Conservation (phyloP, 23 tunicate species). For the Styela plicata region DNA sequence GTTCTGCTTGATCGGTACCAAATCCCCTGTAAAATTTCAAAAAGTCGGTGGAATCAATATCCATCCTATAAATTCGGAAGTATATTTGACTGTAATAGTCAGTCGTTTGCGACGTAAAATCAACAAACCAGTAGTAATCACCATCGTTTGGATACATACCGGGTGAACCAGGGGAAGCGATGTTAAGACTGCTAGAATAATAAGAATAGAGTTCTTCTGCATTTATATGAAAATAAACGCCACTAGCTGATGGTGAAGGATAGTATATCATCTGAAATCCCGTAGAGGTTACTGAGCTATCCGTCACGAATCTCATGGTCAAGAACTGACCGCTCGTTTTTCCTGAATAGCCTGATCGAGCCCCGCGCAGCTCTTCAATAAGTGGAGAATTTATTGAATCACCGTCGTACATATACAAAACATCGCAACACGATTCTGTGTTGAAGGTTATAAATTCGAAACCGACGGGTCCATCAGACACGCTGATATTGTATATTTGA, state of each 20-base stretch:
- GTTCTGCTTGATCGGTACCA: neutral
- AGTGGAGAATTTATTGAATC: neutral
- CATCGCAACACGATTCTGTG: constrained; percentile 25
- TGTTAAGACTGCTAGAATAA: neutral
- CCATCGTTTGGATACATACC: neutral
- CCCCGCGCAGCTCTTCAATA: neutral
- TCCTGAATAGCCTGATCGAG: neutral
- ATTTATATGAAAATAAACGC: neutral
- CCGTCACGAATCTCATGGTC: constrained; percentile 3
- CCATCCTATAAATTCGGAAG: neutral
- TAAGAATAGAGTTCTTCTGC: neutral
- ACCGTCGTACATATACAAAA: constrained; percentile 15
- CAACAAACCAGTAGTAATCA: constrained; percentile 18
- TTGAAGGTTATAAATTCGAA: constrained; percentile 7
- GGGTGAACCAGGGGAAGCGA: neutral
- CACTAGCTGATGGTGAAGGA: neutral
- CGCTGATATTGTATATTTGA: neutral
- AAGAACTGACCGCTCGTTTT: neutral
- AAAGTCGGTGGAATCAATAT: constrained; percentile 17
- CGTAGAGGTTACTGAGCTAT: neutral
- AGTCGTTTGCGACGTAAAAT: neutral
- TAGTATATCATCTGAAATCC: constrained; percentile 19
- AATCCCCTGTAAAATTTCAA: neutral
- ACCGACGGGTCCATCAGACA: neutral
- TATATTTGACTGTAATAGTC: neutral